Conservation (phyloP, 2,888 invertebrate genomes). For the Sisyra terminalis region DNA sequence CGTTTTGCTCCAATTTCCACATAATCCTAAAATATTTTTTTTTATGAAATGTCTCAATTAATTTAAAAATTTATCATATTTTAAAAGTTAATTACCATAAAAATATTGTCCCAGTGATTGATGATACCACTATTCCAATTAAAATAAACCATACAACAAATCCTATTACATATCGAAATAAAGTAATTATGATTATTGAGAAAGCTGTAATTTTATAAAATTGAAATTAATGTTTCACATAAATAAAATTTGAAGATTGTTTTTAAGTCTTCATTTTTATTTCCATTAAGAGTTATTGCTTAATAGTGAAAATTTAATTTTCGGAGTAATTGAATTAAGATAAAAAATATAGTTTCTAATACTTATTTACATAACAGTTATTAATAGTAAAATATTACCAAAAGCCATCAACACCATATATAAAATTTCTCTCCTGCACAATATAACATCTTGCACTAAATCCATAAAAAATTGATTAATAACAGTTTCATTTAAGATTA, state of each 20-base stretch:
- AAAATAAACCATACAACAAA: slow-evolving; percentile 45
- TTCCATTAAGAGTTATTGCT: background rate
- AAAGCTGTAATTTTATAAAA: slow-evolving; percentile 27
- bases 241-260: no score
- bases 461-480: slow-evolving; percentile 37
- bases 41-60: no score
- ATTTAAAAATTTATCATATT: background rate
- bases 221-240: no score
- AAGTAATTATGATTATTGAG: slow-evolving; percentile 33
- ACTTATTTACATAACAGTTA: no score
- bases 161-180: slow-evolving; percentile 39
- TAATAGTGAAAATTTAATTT: no score
- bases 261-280: slow-evolving; percentile 3
- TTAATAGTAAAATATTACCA: slow-evolving; percentile 24
- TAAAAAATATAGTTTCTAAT: no score
- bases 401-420: slow-evolving; percentile 40
- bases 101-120: slow-evolving; percentile 34
- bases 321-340: no score
- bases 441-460: slow-evolving; percentile 38
- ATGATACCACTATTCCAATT: slow-evolving; percentile 30
- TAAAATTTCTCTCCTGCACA: slow-evolving; percentile 39
- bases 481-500: slow-evolving; percentile 30
- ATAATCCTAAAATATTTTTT: slow-evolving; percentile 26
- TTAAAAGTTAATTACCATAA: slow-evolving; percentile 33
- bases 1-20: slow-evolving; percentile 25